A percentile compares a stretch with the other conserved stretches of the same genome.
These are phyloP conservation scores for Tetranychus urticae DNA, from an alignment of 1,140 invertebrate species.

Conservation along the genomic window DNA sequence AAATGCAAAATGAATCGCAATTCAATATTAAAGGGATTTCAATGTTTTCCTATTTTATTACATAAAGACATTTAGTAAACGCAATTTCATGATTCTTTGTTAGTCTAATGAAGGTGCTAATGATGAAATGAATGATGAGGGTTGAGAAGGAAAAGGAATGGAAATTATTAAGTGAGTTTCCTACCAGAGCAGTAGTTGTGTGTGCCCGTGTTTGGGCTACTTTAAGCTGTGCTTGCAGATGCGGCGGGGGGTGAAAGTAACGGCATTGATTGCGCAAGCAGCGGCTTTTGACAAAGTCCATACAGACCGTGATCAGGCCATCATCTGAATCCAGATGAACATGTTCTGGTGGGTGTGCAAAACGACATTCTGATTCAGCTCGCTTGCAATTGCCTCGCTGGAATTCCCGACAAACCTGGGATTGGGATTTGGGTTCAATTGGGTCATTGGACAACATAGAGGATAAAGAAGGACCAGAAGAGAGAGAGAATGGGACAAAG, in stretches of 20 bases:
- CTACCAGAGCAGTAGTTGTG: too few species aligned
- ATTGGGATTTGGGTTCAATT: background rate
- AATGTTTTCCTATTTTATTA: too few species aligned
- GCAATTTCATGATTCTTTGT: too few species aligned
- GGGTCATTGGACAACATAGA: background rate
- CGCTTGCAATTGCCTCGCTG: constrained; percentile 89
- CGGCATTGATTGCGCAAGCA: constrained; percentile 84
- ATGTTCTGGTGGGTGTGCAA: constrained; percentile 84
- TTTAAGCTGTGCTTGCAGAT: constrained; percentile 97
- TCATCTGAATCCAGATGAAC: constrained; percentile 63
- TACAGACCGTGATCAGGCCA: constrained; percentile 85
- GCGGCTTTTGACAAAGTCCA: constrained; percentile 92
- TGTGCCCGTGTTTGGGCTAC: constrained; percentile 45
- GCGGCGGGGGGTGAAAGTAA: constrained; percentile 90
- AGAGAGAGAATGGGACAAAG: background rate
- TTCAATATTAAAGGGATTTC: too few species aligned
- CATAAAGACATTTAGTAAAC: too few species aligned
- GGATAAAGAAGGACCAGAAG: background rate
- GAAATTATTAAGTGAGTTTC: too few species aligned
- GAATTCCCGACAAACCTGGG: constrained; percentile 91
- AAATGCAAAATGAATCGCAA: too few species aligned
- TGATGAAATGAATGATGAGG: too few species aligned
- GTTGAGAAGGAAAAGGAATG: too few species aligned
- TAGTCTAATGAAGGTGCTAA: too few species aligned
- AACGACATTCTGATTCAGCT: constrained; percentile 82